Evolutionary conservation across 2,113 vertebrate genomes (phyloP).

Genomic region (Setophaga kirtlandii): DNA sequence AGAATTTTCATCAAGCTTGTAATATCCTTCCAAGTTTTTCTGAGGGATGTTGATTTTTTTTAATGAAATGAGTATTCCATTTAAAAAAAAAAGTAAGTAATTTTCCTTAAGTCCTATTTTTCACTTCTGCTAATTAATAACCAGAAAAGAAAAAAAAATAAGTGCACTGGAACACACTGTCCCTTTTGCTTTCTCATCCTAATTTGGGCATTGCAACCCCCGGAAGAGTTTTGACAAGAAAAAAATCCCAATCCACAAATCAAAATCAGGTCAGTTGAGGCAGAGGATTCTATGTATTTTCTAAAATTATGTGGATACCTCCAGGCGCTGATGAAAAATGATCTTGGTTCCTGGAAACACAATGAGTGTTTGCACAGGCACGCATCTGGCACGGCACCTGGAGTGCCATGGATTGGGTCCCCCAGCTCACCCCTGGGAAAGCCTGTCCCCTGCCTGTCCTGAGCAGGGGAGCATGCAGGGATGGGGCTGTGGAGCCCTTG

Average conservation of each 20-base stretch:
- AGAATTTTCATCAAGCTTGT: not conserved
- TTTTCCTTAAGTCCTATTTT: constrained; percentile 46
- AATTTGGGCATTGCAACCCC: constrained; percentile 58
- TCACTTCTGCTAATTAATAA: constrained; percentile 51
- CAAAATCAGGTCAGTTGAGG: constrained; percentile 65
- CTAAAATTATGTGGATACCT: constrained; percentile 56
- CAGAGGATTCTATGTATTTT: constrained; percentile 13
- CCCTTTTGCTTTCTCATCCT: constrained; percentile 52
- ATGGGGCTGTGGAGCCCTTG: not conserved
- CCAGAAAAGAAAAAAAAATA: not conserved
- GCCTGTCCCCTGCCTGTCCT: not conserved
- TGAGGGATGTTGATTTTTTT: not conserved
- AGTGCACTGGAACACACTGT: not conserved
- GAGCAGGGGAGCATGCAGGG: fast-evolving
- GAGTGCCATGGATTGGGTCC: fast-evolving
- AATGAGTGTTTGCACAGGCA: fast-evolving
- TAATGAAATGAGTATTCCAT: not conserved
- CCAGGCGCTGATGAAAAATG: constrained; percentile 12
- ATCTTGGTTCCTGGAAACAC: constrained; percentile 10
- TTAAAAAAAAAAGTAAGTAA: not conserved
- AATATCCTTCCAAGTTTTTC: not conserved
- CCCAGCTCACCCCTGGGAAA: not conserved
- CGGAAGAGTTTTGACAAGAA: not conserved
- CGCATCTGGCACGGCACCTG: fast-evolving
- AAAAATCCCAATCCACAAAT: constrained; percentile 63